A percentile compares a stretch with the other conserved stretches of the same genome.
Conservation (phyloP, 2,888 invertebrate species). For the Phengaris arion region DNA sequence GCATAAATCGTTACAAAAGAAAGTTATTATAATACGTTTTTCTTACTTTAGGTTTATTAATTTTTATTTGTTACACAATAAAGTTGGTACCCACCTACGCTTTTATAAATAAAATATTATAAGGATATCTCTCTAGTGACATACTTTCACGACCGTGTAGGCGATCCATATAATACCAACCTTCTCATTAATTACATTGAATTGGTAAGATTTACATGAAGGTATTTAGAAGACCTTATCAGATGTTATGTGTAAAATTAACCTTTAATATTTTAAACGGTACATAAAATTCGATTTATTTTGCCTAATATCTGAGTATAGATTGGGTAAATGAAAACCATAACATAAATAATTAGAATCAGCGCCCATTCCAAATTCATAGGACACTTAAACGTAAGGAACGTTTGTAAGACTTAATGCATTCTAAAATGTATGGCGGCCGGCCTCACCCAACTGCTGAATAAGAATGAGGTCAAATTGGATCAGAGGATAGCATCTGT, state of each 20-base stretch:
- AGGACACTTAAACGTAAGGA: conserved; percentile 27
- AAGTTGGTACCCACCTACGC: neutral
- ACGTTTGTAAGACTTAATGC: conserved; percentile 56
- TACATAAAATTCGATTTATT: neutral
- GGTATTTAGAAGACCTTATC: too few relatives aligned
- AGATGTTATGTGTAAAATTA: too few relatives aligned
- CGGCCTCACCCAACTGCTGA: conserved; percentile 63
- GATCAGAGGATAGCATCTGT: conserved; percentile 63
- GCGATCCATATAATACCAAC: neutral
- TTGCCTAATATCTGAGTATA: neutral
- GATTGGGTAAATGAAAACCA: neutral
- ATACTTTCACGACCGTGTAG: conserved; percentile 8
- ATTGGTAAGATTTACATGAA: too few relatives aligned
- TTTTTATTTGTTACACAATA: neutral
- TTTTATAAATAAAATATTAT: neutral
- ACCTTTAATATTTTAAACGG: too few relatives aligned
- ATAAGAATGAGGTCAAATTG: conserved; percentile 74
- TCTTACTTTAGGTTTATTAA: neutral
- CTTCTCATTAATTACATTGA: neutral
- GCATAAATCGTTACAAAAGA: neutral
- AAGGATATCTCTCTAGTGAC: conserved; percentile 12
- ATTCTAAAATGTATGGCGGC: conserved; percentile 62
- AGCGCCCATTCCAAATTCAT: conserved; percentile 26
- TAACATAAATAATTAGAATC: conserved; percentile 19
- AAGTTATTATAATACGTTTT: neutral